Conservation (phyloP, 2,797 vertebrate genomes). For the Pipistrellus kuhlii region DNA sequence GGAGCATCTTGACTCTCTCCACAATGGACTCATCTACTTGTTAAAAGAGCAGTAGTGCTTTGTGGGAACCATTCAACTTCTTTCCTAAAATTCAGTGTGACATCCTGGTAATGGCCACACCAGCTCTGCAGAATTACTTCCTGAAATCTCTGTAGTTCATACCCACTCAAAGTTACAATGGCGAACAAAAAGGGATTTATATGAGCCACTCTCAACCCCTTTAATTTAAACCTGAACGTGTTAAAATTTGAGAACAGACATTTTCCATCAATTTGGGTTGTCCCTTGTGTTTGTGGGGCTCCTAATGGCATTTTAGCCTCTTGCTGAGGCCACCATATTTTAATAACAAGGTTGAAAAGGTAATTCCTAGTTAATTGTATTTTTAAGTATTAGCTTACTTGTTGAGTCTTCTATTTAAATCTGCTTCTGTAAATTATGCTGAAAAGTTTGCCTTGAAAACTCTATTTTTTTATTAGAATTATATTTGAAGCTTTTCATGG, state of each 20-base stretch:
- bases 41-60: constrained; percentile 84
- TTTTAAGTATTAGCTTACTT: constrained; percentile 70
- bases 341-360: constrained; percentile 66
- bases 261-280: constrained; percentile 66
- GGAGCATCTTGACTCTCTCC: constrained; percentile 97
- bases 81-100: constrained; percentile 70
- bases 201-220: not conserved
- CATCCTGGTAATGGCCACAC: constrained; percentile 51
- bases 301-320: constrained; percentile 42
- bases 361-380: constrained; percentile 56
- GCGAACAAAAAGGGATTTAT: constrained; percentile 13
- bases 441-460: constrained; percentile 79
- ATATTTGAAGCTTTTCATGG: constrained; percentile 80
- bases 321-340: constrained; percentile 69
- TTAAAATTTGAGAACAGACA: constrained; percentile 45
- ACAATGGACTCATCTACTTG: constrained; percentile 90
- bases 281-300: constrained; percentile 56
- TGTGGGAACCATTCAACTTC: constrained; percentile 90
- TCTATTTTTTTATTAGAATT: constrained; percentile 84
- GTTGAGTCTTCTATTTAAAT: constrained; percentile 72
- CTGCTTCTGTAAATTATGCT: constrained; percentile 81
- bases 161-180: constrained; percentile 5
- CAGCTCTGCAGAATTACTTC: constrained; percentile 53
- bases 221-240: constrained; percentile 58
- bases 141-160: constrained; percentile 52